phyloP scores from a whole-genome alignment of 2,888 invertebrate genomes.

The Eupithecia vulgata region DNA sequence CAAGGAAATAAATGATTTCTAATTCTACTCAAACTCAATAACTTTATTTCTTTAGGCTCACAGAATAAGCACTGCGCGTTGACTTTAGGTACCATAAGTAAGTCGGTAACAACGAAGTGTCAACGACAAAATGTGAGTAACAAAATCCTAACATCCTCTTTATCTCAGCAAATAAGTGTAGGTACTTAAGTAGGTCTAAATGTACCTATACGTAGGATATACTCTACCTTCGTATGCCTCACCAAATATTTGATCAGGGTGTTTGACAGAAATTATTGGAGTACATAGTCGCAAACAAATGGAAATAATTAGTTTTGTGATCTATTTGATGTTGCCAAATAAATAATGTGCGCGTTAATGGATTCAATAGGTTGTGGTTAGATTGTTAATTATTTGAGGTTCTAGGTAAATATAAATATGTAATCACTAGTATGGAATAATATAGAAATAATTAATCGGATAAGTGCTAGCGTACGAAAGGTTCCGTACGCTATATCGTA shows the following conservation, averaged over 20 bases:
- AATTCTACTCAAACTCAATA: no score
- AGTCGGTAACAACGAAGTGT: neutral
- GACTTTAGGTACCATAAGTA: neutral
- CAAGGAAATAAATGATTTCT: no score
- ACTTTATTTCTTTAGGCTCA: no score
- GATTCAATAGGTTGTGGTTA: constrained; percentile 22
- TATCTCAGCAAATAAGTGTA: no score
- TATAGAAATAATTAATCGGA: no score
- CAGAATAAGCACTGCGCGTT: no score
- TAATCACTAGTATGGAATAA: neutral
- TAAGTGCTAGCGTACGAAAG: no score
- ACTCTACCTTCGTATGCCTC: neutral
- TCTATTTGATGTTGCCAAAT: constrained; percentile 23
- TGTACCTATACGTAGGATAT: neutral
- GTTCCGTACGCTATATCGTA: no score
- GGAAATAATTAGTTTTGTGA: constrained; percentile 31
- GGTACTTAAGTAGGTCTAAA: neutral
- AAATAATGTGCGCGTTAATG: constrained; percentile 21
- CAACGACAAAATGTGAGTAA: neutral
- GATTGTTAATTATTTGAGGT: constrained; percentile 7
- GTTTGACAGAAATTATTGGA: constrained; percentile 23
- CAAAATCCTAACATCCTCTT: no score
- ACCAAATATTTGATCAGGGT: constrained; percentile 10
- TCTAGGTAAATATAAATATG: neutral
- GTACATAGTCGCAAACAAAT: constrained; percentile 18